Percentiles rank a stretch among this genome's conserved stretches.
These are phyloP conservation scores for Rhopalosiphum nymphaeae DNA, from an alignment of 2,888 invertebrate species.

Conservation along the genomic window DNA sequence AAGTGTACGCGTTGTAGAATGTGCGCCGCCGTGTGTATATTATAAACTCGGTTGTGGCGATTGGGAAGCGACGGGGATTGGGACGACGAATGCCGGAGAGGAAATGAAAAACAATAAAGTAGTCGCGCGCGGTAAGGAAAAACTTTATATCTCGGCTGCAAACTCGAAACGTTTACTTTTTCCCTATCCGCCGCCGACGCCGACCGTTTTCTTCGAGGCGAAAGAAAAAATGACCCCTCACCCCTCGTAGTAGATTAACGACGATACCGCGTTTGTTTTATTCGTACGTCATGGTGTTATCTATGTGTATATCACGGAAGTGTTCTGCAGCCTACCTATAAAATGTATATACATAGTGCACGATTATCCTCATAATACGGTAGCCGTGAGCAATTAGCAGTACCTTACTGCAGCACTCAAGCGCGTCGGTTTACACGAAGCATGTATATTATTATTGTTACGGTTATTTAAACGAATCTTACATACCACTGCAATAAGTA, in stretches of 20 bases:
- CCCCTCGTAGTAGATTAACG: slow-evolving; percentile 49
- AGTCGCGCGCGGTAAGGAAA: slow-evolving; percentile 12
- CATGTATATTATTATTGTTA: neutral
- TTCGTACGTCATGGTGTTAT: slow-evolving; percentile 17
- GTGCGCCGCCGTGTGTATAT: slow-evolving; percentile 1
- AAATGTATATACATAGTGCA: neutral
- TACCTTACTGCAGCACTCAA: neutral
- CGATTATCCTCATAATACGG: neutral
- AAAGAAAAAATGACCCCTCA: slow-evolving; percentile 35
- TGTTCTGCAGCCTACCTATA: neutral
- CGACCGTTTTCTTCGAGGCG: slow-evolving; percentile 4
- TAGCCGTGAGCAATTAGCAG: slow-evolving; percentile 24
- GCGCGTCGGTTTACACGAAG: neutral
- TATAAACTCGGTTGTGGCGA: neutral
- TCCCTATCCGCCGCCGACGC: neutral
- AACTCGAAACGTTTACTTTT: slow-evolving; percentile 52
- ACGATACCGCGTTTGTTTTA: slow-evolving; percentile 49
- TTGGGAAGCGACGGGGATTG: too few species aligned
- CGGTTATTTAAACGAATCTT: neutral
- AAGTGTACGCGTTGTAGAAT: neutral
- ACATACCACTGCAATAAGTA: neutral
- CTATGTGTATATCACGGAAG: neutral
- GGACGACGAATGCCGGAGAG: slow-evolving; percentile 6
- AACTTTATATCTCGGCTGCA: slow-evolving; percentile 58
- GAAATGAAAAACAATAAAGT: slow-evolving; percentile 65